phyloP scores from a whole-genome alignment of 2,888 invertebrate species.

The Cataglyphis albicans region DNA sequence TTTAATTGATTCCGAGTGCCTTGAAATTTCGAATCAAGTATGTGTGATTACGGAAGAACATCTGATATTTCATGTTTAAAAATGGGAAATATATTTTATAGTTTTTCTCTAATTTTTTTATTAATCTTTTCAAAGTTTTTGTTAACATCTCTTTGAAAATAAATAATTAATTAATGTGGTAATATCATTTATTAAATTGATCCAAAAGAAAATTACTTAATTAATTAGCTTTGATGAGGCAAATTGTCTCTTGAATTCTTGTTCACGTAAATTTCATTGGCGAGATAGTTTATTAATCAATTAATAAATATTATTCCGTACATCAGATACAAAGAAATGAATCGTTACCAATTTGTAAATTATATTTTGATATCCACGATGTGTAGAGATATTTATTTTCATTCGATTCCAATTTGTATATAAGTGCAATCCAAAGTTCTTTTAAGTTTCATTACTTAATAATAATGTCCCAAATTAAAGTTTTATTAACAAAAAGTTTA shows the following conservation, averaged over 20 bases:
- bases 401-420: not conserved
- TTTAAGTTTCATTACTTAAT: not conserved
- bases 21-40: not conserved
- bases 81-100: not conserved
- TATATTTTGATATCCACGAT: constrained; percentile 4
- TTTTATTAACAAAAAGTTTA: not conserved
- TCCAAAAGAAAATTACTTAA: constrained; percentile 10
- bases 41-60: not conserved
- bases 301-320: constrained; percentile 19
- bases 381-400: constrained; percentile 10
- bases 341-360: constrained; percentile 23
- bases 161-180: constrained; percentile 4
- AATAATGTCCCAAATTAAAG: not conserved
- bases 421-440: not conserved
- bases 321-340: constrained; percentile 12
- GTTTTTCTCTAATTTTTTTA: not conserved
- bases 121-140: not conserved
- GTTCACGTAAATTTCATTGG: not conserved
- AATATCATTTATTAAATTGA: constrained; percentile 21
- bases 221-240: constrained; percentile 13
- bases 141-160: not conserved
- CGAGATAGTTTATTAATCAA: not conserved
- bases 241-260: constrained; percentile 14
- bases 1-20: not conserved
- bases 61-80: not conserved